These are phyloP conservation scores for Solenopsis invicta DNA, from an alignment of 1,140 invertebrate species.

Conservation along the genomic window DNA sequence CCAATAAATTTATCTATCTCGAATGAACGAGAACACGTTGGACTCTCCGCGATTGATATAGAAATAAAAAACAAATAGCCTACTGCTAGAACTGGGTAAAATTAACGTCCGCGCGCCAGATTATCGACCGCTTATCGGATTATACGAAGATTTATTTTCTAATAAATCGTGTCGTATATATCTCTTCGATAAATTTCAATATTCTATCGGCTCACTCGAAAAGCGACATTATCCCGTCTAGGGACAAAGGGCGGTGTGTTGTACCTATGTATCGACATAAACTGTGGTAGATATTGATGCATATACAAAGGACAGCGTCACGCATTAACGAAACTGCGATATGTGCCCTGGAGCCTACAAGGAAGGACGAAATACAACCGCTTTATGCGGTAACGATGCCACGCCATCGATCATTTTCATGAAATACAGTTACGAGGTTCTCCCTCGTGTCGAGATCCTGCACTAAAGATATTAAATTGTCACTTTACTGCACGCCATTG, in stretches of 20 bases:
- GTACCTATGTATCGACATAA: conserved; percentile 46
- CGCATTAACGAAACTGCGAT: conserved; percentile 57
- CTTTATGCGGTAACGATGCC: conserved; percentile 48
- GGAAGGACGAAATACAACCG: conserved; percentile 51
- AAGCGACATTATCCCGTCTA: conserved; percentile 1
- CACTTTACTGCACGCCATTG: conserved; percentile 41
- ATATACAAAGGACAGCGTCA: conserved; percentile 47
- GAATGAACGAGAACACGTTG: conserved; percentile 14
- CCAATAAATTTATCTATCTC: conserved; percentile 36
- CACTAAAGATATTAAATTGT: conserved; percentile 62
- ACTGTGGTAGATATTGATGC: conserved; percentile 33
- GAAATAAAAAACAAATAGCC: conserved; percentile 21
- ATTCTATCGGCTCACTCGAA: conserved; percentile 20
- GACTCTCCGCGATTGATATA: conserved; percentile 2
- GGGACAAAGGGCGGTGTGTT: conserved; percentile 21
- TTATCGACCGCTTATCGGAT: conserved; percentile 37
- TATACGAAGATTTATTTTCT: conserved; percentile 31
- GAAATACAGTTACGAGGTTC: conserved; percentile 36
- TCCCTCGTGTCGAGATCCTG: conserved; percentile 19
- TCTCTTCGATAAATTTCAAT: conserved; percentile 43
- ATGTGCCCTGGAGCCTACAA: conserved; percentile 32
- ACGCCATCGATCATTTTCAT: conserved; percentile 62
- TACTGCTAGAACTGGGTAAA: conserved; percentile 15
- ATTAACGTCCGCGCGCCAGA: conserved; percentile 15
- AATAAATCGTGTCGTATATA: conserved; percentile 31